Evolutionary conservation across 2,113 vertebrate species (phyloP).

Genomic region (Triplophysa dalaica): DNA sequence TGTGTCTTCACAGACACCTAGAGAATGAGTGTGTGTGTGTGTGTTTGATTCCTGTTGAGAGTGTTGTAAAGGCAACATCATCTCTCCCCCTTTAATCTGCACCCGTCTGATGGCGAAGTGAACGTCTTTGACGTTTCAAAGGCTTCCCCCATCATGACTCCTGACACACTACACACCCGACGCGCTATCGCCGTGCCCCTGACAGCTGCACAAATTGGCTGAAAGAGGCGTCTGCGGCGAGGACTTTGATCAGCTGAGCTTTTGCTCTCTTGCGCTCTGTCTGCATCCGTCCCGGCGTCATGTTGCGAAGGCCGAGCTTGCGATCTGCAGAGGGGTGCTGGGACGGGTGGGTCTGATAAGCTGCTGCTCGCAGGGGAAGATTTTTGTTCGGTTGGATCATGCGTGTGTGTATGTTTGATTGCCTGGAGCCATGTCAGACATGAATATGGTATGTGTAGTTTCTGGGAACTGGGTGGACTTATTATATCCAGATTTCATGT

Average conservation of each 20-base stretch:
- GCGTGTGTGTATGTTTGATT: conserved; percentile 29
- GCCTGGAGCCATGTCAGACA: conserved; percentile 34
- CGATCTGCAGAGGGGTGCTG: conserved; percentile 38
- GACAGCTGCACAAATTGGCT: conserved; percentile 76
- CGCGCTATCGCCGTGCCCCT: conserved; percentile 67
- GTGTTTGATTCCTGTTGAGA: conserved; percentile 38
- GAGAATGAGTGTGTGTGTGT: conserved; percentile 18
- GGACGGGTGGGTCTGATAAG: conserved; percentile 40
- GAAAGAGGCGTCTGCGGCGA: conserved; percentile 68
- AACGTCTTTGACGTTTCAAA: conserved; percentile 72
- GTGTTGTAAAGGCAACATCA: conserved; percentile 31
- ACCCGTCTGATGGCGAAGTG: conserved; percentile 48
- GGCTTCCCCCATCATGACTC: conserved; percentile 71
- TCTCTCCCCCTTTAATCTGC: conserved; percentile 41
- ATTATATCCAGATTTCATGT: conserved; percentile 33
- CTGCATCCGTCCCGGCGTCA: conserved; percentile 40
- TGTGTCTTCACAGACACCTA: background rate
- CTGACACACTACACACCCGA: conserved; percentile 70
- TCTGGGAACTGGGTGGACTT: conserved; percentile 17
- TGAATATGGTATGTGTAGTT: conserved; percentile 31
- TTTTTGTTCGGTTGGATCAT: conserved; percentile 34
- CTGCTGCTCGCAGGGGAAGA: conserved; percentile 4
- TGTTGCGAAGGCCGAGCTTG: conserved; percentile 28
- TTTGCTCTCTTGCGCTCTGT: conserved; percentile 49
- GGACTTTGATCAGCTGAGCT: conserved; percentile 68